These are phyloP conservation scores for Nothura maculosa DNA, from an alignment of 2,797 vertebrate species.

Conservation along the genomic window DNA sequence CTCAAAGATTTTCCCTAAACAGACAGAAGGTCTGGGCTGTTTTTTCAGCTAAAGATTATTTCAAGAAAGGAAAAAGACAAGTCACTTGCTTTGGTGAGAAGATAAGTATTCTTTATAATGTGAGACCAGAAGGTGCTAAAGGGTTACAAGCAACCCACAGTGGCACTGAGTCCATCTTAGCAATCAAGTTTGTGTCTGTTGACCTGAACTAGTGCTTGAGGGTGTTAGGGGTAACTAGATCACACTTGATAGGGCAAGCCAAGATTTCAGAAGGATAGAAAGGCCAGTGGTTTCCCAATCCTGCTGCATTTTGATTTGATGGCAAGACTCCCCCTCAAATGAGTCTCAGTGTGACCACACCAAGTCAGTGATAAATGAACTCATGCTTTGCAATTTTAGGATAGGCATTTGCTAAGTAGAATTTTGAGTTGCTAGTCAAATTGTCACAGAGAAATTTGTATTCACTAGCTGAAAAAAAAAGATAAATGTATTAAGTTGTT, in stretches of 20 bases:
- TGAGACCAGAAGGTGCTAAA: background rate
- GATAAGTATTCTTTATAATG: background rate
- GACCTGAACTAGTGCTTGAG: background rate
- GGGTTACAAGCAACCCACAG: background rate
- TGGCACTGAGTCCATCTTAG: background rate
- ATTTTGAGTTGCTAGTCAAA: slow-evolving; percentile 28
- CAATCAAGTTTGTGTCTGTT: background rate
- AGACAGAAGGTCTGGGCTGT: background rate
- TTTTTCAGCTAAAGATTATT: background rate
- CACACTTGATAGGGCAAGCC: background rate
- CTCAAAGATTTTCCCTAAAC: slow-evolving; percentile 15
- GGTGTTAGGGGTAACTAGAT: background rate
- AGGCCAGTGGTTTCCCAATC: background rate
- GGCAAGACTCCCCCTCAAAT: background rate
- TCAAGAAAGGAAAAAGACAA: background rate
- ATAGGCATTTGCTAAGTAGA: background rate
- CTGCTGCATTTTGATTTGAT: background rate
- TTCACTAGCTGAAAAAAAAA: slow-evolving; percentile 48
- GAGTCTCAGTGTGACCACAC: background rate
- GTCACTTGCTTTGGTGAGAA: background rate
- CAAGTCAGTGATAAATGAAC: background rate
- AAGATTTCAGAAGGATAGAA: background rate
- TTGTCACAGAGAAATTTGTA: slow-evolving; percentile 27
- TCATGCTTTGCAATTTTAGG: background rate
- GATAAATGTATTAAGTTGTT: slow-evolving; percentile 69